Evolutionary conservation across 30 jellyfish, hydroid and myxozoan genomes (phyloP), one percentile per base, ranked within the genome.

Genomic region (Aurelia aurita): DNA sequence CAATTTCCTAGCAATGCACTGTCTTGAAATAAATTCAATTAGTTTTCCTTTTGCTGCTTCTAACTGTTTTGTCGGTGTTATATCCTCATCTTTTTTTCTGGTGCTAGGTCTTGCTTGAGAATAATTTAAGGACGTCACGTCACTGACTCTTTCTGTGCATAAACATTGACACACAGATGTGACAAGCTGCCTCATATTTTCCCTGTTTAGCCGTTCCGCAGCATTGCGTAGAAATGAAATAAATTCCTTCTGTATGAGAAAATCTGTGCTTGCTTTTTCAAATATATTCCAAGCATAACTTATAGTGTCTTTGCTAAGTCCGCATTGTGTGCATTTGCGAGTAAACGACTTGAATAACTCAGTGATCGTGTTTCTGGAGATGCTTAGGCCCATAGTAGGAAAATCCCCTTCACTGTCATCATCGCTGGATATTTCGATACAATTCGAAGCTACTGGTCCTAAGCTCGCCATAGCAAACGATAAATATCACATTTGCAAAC

Each of bases 401-500:
- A 28, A 79, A 20, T 54, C 71, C 18, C 23, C 93, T 28, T 66
- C 77, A 11, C 49, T 27, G 10, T 85, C 89, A 25, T 74, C 89
- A 34, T 87, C 96, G 54, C 96, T 87, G 0, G 96, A 87, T 26
- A 87, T 87, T 39, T 87, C 96, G 35, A 87, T 87, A 21, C 47
- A 77, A 4, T 22, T 63, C 53, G 21, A 18, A 58, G 69, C 35
- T 31, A 58, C 9, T 5, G 2, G 18, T 58, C 79, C 34, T 51
- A 60, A 2, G 34, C 46, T 14, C 3, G 79, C 45, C 88, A 77
- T 77, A 20, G 29, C 70, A 16, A 45, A 39, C 51, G 51, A 39
- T 39, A 9, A 8, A 39, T 39, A 39, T 39, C 16, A 39, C 51
- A 39, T 6, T 1, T 6, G 51, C 12, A 39, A 39, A 39, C 51